Percentiles rank a stretch among this genome's conserved stretches.
phyloP scores from a whole-genome alignment of 2,888 invertebrate species.

The Chaetoderma sp. region DNA sequence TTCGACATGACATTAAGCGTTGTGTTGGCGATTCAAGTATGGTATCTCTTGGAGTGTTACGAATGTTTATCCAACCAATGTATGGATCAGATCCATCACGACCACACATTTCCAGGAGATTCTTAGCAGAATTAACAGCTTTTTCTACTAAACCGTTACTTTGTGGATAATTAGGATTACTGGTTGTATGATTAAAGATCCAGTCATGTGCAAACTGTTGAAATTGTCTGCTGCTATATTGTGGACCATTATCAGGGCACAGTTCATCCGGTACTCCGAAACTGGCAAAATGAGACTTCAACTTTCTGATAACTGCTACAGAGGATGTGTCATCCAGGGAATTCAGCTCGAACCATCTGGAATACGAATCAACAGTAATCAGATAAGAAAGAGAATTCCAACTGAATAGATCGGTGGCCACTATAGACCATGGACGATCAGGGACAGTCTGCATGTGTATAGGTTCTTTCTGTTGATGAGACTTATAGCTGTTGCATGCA shows the following conservation, averaged over 20 bases:
- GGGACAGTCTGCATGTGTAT: constrained; percentile 12
- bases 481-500: constrained; percentile 14
- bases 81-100: neutral
- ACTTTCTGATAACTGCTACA: neutral
- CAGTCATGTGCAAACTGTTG: neutral
- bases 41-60: neutral
- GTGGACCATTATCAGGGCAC: constrained; percentile 36
- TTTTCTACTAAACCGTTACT: constrained; percentile 14
- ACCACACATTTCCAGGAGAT: neutral
- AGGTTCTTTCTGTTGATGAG: constrained; percentile 15
- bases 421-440: constrained; percentile 14
- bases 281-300: neutral
- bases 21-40: constrained; percentile 1
- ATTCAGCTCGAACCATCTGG: neutral
- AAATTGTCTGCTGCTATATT: constrained; percentile 13
- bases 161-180: neutral
- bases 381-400: constrained; percentile 11
- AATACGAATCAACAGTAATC: constrained; percentile 17
- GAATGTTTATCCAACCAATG: neutral
- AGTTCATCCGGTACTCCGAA: constrained; percentile 29
- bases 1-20: neutral
- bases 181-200: neutral
- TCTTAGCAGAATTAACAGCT: constrained; percentile 3
- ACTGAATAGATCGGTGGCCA: constrained; percentile 27
- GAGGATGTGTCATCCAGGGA: neutral